Evolutionary conservation across 1,140 invertebrate species (phyloP).

Genomic region (Copidosoma floridanum): DNA sequence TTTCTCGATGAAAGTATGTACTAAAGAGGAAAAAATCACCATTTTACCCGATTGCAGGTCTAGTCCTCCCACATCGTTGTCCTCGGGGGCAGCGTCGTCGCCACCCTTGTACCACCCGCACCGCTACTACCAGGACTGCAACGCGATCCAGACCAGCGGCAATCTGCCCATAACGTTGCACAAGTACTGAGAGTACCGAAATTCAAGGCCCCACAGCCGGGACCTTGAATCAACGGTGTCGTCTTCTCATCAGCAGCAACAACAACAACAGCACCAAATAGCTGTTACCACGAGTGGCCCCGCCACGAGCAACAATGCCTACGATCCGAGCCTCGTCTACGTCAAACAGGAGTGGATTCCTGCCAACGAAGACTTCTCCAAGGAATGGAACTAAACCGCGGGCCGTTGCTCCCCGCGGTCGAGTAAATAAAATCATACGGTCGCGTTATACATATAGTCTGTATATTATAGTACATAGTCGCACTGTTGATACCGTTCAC

Average conservation of each 20-base stretch:
- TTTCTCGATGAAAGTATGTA: neutral
- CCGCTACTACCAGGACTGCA: slow-evolving; percentile 55
- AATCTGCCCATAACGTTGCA: slow-evolving; percentile 54
- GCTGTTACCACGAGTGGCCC: slow-evolving; percentile 2
- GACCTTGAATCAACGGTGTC: no score
- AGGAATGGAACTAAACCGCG: slow-evolving; percentile 44
- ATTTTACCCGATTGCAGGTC: slow-evolving; percentile 40
- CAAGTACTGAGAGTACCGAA: slow-evolving; percentile 56
- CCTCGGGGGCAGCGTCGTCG: slow-evolving; percentile 49
- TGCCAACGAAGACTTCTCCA: slow-evolving; percentile 41
- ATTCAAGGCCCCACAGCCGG: slow-evolving; percentile 49
- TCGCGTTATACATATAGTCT: neutral
- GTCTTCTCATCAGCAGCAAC: slow-evolving; percentile 23
- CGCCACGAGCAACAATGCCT: slow-evolving; percentile 23
- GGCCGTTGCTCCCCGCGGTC: neutral
- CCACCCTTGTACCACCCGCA: slow-evolving; percentile 52
- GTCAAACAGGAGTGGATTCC: slow-evolving; percentile 54
- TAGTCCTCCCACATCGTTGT: slow-evolving; percentile 51
- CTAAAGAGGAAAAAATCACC: neutral
- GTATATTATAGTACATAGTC: no score
- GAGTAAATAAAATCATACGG: neutral
- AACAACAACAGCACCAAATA: slow-evolving; percentile 14
- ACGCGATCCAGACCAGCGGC: slow-evolving; percentile 50
- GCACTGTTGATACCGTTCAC: neutral
- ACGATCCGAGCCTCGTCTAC: slow-evolving; percentile 48